Conservation (phyloP, 2,888 invertebrate genomes). For the Bombylius discolor region DNA sequence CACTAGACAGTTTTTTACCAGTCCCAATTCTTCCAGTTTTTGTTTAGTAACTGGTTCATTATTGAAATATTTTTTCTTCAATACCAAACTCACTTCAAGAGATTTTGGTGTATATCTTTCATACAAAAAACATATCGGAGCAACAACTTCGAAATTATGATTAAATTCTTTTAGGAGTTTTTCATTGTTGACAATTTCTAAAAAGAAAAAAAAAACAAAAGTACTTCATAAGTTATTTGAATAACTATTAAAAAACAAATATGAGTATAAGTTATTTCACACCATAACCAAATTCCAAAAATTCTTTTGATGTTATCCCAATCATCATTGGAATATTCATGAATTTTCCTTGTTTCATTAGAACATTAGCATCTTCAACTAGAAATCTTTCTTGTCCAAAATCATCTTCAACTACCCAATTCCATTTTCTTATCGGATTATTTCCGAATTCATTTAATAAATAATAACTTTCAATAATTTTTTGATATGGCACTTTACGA, state of each 20-base stretch:
- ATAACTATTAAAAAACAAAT: too few relatives aligned
- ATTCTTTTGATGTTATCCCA: slow-evolving; percentile 40
- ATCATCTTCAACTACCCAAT: slow-evolving; percentile 39
- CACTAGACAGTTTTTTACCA: not conserved
- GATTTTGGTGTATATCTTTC: too few relatives aligned
- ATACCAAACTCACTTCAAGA: too few relatives aligned
- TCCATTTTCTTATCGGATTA: slow-evolving; percentile 31
- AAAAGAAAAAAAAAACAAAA: not conserved
- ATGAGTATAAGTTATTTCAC: slow-evolving; percentile 14
- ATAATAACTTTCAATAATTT: slow-evolving; percentile 15
- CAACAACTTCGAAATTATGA: slow-evolving; percentile 36
- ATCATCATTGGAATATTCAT: slow-evolving; percentile 38
- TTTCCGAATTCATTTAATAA: slow-evolving; percentile 21
- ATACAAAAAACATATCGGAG: slow-evolving; percentile 41
- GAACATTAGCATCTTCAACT: slow-evolving; percentile 34
- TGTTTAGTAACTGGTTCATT: too few relatives aligned
- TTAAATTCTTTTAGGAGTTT: slow-evolving; percentile 33
- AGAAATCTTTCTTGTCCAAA: slow-evolving; percentile 40
- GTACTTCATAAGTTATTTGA: too few relatives aligned
- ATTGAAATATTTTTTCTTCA: too few relatives aligned
- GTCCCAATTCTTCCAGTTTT: too few relatives aligned
- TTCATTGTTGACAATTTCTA: slow-evolving; percentile 27
- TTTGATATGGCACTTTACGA: too few relatives aligned
- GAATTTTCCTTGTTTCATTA: slow-evolving; percentile 34
- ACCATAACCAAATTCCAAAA: slow-evolving; percentile 35